phyloP scores from a whole-genome alignment of 35 echinoderm and acorn worm genomes.

The Eucidaris tribuloides region DNA sequence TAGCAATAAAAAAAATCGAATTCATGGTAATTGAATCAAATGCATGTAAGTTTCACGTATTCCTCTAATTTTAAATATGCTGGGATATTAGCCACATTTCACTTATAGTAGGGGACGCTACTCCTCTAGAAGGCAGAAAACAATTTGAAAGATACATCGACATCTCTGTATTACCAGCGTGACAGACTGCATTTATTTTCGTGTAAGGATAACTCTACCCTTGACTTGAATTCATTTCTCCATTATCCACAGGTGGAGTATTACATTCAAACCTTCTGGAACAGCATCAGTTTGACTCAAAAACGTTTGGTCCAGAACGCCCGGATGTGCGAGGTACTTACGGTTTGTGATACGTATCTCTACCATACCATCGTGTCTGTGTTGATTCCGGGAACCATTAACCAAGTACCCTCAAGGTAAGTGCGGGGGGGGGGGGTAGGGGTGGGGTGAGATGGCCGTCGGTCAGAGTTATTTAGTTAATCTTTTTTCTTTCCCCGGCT shows the following conservation, averaged over 20 bases:
- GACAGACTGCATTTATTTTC: background rate
- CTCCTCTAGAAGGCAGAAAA: background rate
- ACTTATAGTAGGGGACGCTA: too few species aligned
- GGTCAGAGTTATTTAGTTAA: too few species aligned
- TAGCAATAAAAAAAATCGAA: background rate
- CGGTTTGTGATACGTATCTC: conserved; percentile 73
- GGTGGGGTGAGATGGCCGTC: too few species aligned
- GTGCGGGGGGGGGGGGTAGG: too few species aligned
- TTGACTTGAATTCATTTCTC: background rate
- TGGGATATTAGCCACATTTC: background rate
- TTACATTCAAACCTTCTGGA: conserved; percentile 57
- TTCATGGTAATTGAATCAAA: background rate
- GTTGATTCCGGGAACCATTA: conserved; percentile 65
- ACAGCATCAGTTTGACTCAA: conserved; percentile 6
- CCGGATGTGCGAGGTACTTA: conserved; percentile 37
- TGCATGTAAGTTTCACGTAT: too few species aligned
- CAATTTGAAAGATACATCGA: background rate
- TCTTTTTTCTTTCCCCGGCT: too few species aligned
- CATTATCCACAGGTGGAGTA: conserved; percentile 38
- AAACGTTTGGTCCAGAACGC: conserved; percentile 9
- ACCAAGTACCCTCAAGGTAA: conserved; percentile 61
- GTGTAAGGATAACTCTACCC: background rate
- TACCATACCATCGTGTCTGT: conserved; percentile 73
- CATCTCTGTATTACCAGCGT: background rate
- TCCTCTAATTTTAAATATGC: too few species aligned